Base-by-base conservation (phyloP, 1,140 invertebrate species). In the Tetranychus cinnabarinus region DNA sequence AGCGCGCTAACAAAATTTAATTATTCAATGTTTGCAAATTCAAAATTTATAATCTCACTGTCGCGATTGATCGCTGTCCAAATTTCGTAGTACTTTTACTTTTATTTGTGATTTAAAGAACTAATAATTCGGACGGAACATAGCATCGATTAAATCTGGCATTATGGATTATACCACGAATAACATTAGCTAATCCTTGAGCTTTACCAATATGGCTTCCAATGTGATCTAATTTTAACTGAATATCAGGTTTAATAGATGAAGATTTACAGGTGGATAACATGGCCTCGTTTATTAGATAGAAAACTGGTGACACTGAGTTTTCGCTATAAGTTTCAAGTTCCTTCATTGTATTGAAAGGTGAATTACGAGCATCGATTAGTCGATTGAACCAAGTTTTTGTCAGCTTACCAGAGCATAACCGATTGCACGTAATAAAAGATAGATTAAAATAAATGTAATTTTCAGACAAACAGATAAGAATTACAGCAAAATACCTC, bases 121-220 rank as follows among this genome's bases (percentile, higher is more conserved):
- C 23, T 23, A 23, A 68, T 33, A 89, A 69, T 68, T 90, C 84
- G 70, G 83, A 78, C 1, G 88, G 88, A 52, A 91, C 68, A 54
- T 78, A 69, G 13, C 84, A 73, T 50, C 74, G 72, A 68, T 79
- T 76, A 64, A 74, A 76, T 58, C 72, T 70, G 33, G 77, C 77
- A 69, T 82, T 78, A 67, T 81, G 73, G 62, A 79, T 80, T 8
- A 84, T 70, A 31, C 81, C 82, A 73, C 85, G 76, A 54, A 95
- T 70, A n/a, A 88, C 72, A 63, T 83, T 90, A 2, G 80, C 70
- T 46, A 95, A 78, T 62, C 89, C 89, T 73, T 92, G 86, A 39
- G 88, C 82, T 77, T 91, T 93, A 8, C 89, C 90, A 64, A 95
- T 71, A 74, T 95, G 89, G 69, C 86, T 91, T 33, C 83, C 86